These are phyloP conservation scores for Silvanus unidentatus DNA, from an alignment of 2,888 invertebrate genomes.

Conservation along the genomic window DNA sequence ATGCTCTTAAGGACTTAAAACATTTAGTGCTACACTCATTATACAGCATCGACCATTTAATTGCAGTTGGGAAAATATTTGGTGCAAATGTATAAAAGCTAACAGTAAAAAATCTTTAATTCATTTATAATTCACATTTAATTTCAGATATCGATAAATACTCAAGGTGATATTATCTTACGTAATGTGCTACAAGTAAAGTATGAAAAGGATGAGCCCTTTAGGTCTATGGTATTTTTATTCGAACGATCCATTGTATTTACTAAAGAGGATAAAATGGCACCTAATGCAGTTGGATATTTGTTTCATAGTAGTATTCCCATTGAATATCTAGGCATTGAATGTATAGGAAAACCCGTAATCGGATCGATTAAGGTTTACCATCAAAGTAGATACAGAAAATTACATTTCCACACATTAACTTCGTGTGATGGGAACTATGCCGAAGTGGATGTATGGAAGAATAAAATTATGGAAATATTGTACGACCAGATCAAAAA, in stretches of 20 bases:
- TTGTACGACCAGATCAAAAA: not conserved
- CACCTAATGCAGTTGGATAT: not conserved
- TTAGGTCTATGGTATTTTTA: not conserved
- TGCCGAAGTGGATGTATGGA: not conserved
- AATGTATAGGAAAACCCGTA: too few species aligned
- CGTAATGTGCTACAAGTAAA: not conserved
- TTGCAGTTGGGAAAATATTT: not conserved
- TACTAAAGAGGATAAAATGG: not conserved
- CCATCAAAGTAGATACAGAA: too few species aligned
- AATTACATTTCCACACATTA: too few species aligned
- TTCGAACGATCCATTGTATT: constrained; percentile 1
- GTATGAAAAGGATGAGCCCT: not conserved
- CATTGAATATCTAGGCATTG: too few species aligned
- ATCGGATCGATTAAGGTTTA: too few species aligned
- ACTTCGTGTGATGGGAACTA: too few species aligned
- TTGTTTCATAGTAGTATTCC: too few species aligned
- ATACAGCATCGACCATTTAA: not conserved
- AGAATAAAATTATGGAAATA: not conserved
- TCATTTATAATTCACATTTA: not conserved
- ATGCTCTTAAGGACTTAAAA: too few species aligned
- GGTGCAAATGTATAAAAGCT: constrained; percentile 1
- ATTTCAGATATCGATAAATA: not conserved
- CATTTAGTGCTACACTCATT: not conserved
- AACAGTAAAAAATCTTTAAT: not conserved
- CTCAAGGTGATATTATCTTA: not conserved